phyloP scores from a whole-genome alignment of 2,797 vertebrate species.

The Halcyon leucocephala region DNA sequence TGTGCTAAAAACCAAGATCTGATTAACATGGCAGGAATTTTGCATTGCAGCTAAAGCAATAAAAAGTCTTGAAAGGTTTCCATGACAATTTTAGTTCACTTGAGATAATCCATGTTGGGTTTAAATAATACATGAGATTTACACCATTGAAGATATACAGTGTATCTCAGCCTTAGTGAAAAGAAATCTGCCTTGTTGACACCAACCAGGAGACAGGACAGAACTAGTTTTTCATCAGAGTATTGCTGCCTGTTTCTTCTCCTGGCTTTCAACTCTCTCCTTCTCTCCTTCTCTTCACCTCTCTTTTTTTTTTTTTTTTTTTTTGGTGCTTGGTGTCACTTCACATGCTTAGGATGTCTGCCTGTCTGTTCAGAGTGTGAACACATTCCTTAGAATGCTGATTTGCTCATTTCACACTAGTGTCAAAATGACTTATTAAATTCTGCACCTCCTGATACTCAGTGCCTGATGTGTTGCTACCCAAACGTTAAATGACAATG shows the following conservation, averaged over 20 bases:
- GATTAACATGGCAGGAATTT: constrained; percentile 57
- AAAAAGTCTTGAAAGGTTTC: constrained; percentile 42
- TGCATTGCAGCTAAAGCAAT: neutral
- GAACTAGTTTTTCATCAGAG: constrained; percentile 2
- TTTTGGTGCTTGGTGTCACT: constrained; percentile 82
- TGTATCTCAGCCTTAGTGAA: neutral
- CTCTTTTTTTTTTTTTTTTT: constrained; percentile 63
- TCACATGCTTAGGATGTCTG: constrained; percentile 80
- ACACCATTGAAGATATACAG: neutral
- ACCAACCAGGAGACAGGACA: constrained; percentile 38
- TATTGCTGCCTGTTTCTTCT: constrained; percentile 55
- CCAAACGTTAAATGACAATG: constrained; percentile 84
- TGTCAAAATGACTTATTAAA: constrained; percentile 85
- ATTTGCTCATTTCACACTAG: constrained; percentile 82
- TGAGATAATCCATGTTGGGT: constrained; percentile 19
- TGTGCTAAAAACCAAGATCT: constrained; percentile 28
- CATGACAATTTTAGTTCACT: constrained; percentile 44
- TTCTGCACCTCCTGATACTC: constrained; percentile 76
- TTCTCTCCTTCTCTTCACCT: neutral
- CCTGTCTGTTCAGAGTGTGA: constrained; percentile 83
- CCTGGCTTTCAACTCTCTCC: constrained; percentile 72
- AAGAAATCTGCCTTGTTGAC: constrained; percentile 44
- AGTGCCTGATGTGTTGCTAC: constrained; percentile 78
- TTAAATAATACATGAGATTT: constrained; percentile 71
- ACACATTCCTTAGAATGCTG: constrained; percentile 82